These are phyloP conservation scores for Mya arenaria DNA, from an alignment of 1,140 invertebrate genomes.

Conservation along the genomic window DNA sequence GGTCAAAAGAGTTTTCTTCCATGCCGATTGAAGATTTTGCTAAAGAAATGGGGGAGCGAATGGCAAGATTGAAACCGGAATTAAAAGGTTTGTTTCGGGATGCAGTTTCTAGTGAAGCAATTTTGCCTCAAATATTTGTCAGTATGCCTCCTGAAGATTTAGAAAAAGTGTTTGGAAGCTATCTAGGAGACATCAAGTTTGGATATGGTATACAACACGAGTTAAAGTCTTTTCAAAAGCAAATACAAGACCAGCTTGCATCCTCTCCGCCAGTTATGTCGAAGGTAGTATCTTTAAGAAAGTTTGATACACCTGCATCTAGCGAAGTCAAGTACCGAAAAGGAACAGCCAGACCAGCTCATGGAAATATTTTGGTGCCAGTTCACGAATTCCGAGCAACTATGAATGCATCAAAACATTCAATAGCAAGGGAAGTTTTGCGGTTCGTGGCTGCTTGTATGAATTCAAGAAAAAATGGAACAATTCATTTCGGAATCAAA, in stretches of 20 bases:
- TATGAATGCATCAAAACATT: background rate
- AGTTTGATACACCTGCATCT: background rate
- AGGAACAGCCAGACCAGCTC: background rate
- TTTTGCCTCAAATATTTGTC: conserved; percentile 1
- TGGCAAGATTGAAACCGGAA: background rate
- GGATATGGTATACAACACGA: conserved; percentile 1
- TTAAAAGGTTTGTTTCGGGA: background rate
- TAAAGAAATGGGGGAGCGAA: background rate
- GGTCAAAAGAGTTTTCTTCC: background rate
- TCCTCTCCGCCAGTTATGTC: background rate
- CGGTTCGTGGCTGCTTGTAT: conserved; percentile 31
- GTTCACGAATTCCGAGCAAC: conserved; percentile 8
- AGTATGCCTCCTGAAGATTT: background rate
- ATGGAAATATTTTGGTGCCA: conserved; percentile 17
- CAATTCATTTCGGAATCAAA: conserved; percentile 26
- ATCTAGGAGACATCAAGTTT: conserved; percentile 4
- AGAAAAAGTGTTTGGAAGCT: conserved; percentile 6
- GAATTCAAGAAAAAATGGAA: conserved; percentile 30
- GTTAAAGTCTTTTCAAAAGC: background rate
- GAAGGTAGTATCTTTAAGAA: background rate
- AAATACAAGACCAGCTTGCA: background rate
- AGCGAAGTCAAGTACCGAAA: background rate
- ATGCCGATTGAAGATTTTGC: conserved; percentile 14
- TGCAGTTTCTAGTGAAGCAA: background rate
- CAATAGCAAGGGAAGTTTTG: conserved; percentile 12